Percentiles rank a stretch among this genome's conserved stretches.
These are phyloP conservation scores for Atta colombica DNA, from an alignment of 1,140 invertebrate species.

Conservation along the genomic window DNA sequence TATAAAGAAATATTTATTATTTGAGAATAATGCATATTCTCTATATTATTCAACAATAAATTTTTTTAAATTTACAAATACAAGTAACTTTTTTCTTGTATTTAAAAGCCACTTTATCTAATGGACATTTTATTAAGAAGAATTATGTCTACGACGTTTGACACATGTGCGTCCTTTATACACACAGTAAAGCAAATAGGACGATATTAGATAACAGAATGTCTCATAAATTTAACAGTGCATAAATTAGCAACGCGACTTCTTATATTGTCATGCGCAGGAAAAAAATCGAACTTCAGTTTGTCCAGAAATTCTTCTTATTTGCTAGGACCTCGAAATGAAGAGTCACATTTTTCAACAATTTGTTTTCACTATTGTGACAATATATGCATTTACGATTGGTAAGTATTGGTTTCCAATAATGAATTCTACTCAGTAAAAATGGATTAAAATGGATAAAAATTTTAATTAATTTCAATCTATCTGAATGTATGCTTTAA, in stretches of 20 bases:
- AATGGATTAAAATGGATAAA: too few relatives aligned
- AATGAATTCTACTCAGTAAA: neutral
- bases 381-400: neutral
- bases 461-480: too few relatives aligned
- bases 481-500: too few relatives aligned
- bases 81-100: too few relatives aligned
- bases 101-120: too few relatives aligned
- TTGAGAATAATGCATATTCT: too few relatives aligned
- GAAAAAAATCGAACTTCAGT: neutral
- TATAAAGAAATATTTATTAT: too few relatives aligned
- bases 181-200: neutral
- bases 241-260: constrained; percentile 21
- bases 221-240: constrained; percentile 31
- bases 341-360: neutral
- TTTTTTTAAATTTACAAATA: too few relatives aligned
- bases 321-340: neutral
- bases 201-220: constrained; percentile 29
- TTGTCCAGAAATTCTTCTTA: neutral
- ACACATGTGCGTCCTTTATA: neutral
- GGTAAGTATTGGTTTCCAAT: neutral
- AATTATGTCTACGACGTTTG: neutral
- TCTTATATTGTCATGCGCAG: neutral
- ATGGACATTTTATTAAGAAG: neutral
- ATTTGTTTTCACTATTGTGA: neutral
- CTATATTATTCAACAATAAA: too few relatives aligned